phyloP scores from a whole-genome alignment of 1,140 invertebrate genomes.

The Drosophila repletoides region DNA sequence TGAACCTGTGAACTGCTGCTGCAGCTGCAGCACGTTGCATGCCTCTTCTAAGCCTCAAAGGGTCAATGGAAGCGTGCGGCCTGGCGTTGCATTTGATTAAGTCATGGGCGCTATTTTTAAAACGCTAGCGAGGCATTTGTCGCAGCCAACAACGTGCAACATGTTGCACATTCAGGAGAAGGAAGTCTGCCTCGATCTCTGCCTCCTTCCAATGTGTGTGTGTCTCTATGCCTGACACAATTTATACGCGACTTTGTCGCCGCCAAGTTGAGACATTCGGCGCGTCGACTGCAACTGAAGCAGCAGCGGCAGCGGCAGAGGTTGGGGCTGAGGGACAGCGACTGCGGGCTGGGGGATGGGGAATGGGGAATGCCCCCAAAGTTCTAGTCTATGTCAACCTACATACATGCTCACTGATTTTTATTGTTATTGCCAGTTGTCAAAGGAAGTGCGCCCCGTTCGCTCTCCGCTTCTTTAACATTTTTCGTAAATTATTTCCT shows the following conservation, averaged over 20 bases:
- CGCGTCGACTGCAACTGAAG: neutral
- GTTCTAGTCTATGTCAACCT: conserved; percentile 50
- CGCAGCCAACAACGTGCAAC: conserved; percentile 60
- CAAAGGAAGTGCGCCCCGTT: conserved; percentile 66
- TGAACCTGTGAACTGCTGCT: conserved; percentile 69
- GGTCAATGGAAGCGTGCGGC: conserved; percentile 69
- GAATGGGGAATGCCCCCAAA: conserved; percentile 12
- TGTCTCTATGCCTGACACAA: conserved; percentile 45
- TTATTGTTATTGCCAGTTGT: conserved; percentile 80
- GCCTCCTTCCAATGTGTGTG: conserved; percentile 25
- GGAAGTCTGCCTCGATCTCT: conserved; percentile 40
- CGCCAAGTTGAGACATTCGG: conserved; percentile 42
- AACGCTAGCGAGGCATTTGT: conserved; percentile 65
- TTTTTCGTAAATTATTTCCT: conserved; percentile 76
- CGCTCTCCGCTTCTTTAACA: conserved; percentile 19
- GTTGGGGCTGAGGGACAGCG: neutral
- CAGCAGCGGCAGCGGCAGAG: neutral
- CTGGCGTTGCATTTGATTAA: conserved; percentile 71
- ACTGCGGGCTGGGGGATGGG: too few species aligned
- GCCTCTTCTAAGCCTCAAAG: conserved; percentile 20
- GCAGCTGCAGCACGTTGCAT: conserved; percentile 1
- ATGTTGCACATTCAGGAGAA: conserved; percentile 65
- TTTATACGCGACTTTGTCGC: conserved; percentile 44
- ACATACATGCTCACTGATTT: conserved; percentile 74
- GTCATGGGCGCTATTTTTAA: conserved; percentile 78